These are phyloP conservation scores for Diorhabda carinulata DNA, from an alignment of 1,140 invertebrate genomes.

Conservation along the genomic window DNA sequence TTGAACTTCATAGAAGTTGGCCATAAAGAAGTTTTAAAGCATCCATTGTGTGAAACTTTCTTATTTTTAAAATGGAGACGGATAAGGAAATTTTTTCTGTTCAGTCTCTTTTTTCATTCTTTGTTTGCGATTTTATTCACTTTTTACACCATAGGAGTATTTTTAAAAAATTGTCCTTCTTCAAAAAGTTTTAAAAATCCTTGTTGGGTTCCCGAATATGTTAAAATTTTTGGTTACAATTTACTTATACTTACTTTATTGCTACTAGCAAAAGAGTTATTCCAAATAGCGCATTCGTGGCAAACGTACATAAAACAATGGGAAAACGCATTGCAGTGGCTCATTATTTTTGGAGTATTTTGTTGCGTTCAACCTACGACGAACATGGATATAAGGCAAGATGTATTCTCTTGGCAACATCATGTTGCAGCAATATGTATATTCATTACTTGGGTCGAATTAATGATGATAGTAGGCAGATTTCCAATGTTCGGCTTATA, in stretches of 20 bases:
- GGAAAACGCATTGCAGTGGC: conserved; percentile 81
- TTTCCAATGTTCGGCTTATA: conserved; percentile 82
- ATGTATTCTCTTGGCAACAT: conserved; percentile 65
- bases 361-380: conserved; percentile 54
- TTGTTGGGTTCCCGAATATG: conserved; percentile 49
- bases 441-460: conserved; percentile 72
- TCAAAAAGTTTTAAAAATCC: conserved; percentile 15
- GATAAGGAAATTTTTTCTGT: conserved; percentile 78
- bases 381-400: conserved; percentile 41
- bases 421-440: conserved; percentile 74
- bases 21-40: conserved; percentile 69
- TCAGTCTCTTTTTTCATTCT: conserved; percentile 74
- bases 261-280: conserved; percentile 67
- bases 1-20: conserved; percentile 73
- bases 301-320: conserved; percentile 68
- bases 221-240: conserved; percentile 53
- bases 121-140: conserved; percentile 72
- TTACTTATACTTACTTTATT: conserved; percentile 60
- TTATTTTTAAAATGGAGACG: conserved; percentile 76
- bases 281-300: conserved; percentile 66
- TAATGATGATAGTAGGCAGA: conserved; percentile 78
- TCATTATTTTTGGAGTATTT: conserved; percentile 66
- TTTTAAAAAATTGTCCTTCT: conserved; percentile 45
- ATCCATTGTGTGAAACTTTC: conserved; percentile 78
- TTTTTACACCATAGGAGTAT: conserved; percentile 60